These are phyloP conservation scores for Formica aserva DNA, from an alignment of 2,888 invertebrate species.

Conservation along the genomic window DNA sequence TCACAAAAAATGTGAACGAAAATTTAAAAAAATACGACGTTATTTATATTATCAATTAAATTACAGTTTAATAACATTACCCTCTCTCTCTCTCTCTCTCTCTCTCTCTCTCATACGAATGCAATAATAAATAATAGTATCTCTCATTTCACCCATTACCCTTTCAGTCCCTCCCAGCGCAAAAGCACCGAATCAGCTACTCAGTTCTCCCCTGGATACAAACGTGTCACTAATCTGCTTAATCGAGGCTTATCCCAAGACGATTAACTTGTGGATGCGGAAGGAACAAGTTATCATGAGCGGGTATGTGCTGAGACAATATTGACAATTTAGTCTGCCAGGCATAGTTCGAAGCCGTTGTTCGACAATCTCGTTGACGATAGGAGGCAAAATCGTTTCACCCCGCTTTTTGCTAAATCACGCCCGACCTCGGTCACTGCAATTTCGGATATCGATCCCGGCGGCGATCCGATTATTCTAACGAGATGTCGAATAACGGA, in stretches of 20 bases:
- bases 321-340: slow-evolving; percentile 29
- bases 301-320: slow-evolving; percentile 86
- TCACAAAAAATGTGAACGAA: background rate
- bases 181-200: slow-evolving; percentile 89
- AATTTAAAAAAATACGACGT: slow-evolving; percentile 7
- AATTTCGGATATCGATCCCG: slow-evolving; percentile 40
- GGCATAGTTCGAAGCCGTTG: slow-evolving; percentile 21
- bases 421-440: slow-evolving; percentile 23
- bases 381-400: slow-evolving; percentile 20
- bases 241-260: slow-evolving; percentile 90
- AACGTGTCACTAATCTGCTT: slow-evolving; percentile 89
- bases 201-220: slow-evolving; percentile 89
- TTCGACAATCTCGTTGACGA: slow-evolving; percentile 44
- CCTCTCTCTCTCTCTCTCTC: too few species aligned
- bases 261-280: slow-evolving; percentile 90
- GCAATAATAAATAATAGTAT: background rate
- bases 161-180: slow-evolving; percentile 89
- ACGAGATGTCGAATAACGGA: slow-evolving; percentile 45
- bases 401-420: slow-evolving; percentile 43
- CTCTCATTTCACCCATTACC: background rate
- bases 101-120: background rate
- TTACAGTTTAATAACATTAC: background rate
- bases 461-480: slow-evolving; percentile 36
- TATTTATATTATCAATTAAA: slow-evolving; percentile 12
- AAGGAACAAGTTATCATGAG: slow-evolving; percentile 89